These are phyloP conservation scores for Myiagra hebetior DNA, from an alignment of 2,113 vertebrate genomes.

Conservation along the genomic window DNA sequence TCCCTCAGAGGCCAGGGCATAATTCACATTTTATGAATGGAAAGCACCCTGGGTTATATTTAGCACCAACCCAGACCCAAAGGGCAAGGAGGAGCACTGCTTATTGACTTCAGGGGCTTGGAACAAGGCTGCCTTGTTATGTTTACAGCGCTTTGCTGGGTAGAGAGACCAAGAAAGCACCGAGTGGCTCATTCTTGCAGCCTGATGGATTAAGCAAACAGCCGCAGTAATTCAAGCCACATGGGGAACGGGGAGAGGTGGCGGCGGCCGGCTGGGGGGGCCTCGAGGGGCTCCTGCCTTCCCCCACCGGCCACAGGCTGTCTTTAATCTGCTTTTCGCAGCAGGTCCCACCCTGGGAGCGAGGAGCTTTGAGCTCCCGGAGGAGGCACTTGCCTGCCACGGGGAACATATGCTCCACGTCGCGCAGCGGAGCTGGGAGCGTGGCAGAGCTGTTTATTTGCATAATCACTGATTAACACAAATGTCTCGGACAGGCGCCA, in stretches of 20 bases:
- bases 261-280: neutral
- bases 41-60: constrained; percentile 10
- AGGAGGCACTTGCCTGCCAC: neutral
- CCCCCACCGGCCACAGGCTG: neutral
- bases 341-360: neutral
- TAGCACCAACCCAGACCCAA: neutral
- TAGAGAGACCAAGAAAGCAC: neutral
- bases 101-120: constrained; percentile 17
- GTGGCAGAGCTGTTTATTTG: constrained; percentile 14
- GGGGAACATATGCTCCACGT: neutral
- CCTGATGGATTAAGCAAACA: constrained; percentile 30
- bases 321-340: neutral
- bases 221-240: constrained; percentile 35
- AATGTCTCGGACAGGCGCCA: neutral
- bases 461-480: neutral
- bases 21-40: constrained; percentile 26
- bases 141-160: neutral
- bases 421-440: neutral
- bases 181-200: neutral
- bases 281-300: neutral
- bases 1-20: neutral
- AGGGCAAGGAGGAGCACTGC: neutral
- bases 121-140: constrained; percentile 38
- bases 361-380: neutral
- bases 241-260: neutral